A percentile compares a stretch with the other conserved stretches of the same genome.
These are phyloP conservation scores for Amaurobius ferox DNA, from an alignment of 2,888 invertebrate genomes.

Conservation along the genomic window DNA sequence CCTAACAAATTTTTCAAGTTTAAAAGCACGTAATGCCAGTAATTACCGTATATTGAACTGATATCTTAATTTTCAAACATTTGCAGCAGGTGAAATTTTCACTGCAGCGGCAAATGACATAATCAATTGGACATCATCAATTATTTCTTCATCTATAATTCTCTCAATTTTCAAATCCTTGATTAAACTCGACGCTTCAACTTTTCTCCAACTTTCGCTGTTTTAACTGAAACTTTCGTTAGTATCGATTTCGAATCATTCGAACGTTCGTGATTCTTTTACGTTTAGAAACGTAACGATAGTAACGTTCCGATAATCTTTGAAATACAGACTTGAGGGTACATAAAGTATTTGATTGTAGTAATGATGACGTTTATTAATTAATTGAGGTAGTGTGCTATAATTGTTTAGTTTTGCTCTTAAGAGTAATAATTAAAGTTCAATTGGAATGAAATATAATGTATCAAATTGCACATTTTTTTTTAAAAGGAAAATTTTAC, in stretches of 20 bases:
- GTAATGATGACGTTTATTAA: neutral
- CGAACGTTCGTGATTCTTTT: neutral
- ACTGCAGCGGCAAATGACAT: neutral
- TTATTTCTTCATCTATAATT: conserved; percentile 1
- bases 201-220: neutral
- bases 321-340: neutral
- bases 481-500: too few relatives aligned
- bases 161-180: neutral
- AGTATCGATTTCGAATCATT: neutral
- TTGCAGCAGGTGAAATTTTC: neutral
- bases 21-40: too few relatives aligned
- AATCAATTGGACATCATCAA: neutral
- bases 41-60: too few relatives aligned
- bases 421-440: too few relatives aligned
- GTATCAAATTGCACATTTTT: too few relatives aligned
- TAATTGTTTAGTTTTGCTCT: too few relatives aligned
- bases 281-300: neutral
- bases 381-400: too few relatives aligned
- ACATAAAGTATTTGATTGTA: neutral
- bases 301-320: neutral
- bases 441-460: too few relatives aligned
- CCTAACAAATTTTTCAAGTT: too few relatives aligned
- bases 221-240: neutral
- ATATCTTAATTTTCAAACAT: neutral
- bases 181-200: neutral